Evolutionary conservation across 2,888 invertebrate genomes (phyloP).

Genomic region (Phasia obesa): DNA sequence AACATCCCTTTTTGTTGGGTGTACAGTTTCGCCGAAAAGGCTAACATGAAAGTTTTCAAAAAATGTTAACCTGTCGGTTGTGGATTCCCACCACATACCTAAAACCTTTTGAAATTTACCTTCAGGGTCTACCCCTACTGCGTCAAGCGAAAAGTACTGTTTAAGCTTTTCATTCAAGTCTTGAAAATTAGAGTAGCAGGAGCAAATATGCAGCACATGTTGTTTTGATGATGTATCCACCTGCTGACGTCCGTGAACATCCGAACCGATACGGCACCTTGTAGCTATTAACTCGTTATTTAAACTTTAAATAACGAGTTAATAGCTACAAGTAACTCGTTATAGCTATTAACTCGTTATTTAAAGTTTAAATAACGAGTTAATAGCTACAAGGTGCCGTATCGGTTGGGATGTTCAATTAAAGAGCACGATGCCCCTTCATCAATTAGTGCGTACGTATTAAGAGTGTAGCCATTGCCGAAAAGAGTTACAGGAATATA

Average conservation of each 20-base stretch:
- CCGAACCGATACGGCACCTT: slow-evolving; percentile 33
- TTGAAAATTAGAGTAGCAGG: too few relatives aligned
- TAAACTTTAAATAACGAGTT: too few relatives aligned
- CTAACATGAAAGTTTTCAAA: neutral
- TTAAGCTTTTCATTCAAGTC: too few relatives aligned
- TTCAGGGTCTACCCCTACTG: neutral
- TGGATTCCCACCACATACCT: slow-evolving; percentile 3
- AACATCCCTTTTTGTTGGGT: slow-evolving; percentile 15
- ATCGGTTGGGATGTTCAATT: slow-evolving; percentile 38
- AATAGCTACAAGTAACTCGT: neutral
- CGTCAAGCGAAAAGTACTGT: too few relatives aligned
- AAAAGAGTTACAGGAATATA: slow-evolving; percentile 50
- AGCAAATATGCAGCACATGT: too few relatives aligned
- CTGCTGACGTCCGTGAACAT: neutral
- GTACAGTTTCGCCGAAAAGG: neutral
- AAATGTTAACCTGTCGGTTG: neutral
- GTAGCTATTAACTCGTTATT: slow-evolving; percentile 50
- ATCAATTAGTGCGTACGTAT: slow-evolving; percentile 65
- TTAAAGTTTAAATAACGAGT: slow-evolving; percentile 8
- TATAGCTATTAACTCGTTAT: neutral
- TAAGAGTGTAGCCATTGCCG: slow-evolving; percentile 28
- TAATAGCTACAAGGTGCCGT: slow-evolving; percentile 27
- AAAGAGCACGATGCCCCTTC: slow-evolving; percentile 64
- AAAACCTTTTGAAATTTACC: slow-evolving; percentile 1
- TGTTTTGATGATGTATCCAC: neutral